These are phyloP conservation scores for Pipra filicauda DNA, from an alignment of 2,113 vertebrate species.

Conservation along the genomic window DNA sequence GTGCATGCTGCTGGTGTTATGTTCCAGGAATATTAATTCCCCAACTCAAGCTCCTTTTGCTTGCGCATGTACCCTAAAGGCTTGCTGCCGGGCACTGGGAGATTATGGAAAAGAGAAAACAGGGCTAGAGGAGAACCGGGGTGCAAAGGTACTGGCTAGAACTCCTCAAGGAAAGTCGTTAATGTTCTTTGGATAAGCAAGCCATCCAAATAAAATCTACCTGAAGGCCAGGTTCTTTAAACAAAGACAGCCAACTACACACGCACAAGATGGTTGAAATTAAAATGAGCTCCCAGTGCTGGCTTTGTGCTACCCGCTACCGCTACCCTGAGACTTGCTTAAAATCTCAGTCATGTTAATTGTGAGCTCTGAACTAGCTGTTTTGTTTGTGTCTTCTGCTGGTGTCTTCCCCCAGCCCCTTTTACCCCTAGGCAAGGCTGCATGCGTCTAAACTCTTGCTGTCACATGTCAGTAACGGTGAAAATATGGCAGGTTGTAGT, in stretches of 20 bases:
- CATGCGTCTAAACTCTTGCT: background rate
- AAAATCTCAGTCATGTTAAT: conserved; percentile 6
- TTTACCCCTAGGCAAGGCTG: background rate
- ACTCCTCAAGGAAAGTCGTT: conserved; percentile 56
- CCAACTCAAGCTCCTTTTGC: conserved; percentile 66
- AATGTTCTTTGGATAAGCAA: conserved; percentile 50
- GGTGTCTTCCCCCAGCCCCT: background rate
- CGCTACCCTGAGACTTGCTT: background rate
- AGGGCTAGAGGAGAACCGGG: conserved; percentile 17
- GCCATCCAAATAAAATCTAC: conserved; percentile 47
- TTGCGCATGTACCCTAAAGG: conserved; percentile 73
- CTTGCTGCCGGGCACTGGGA: conserved; percentile 62
- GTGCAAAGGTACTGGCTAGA: conserved; percentile 50
- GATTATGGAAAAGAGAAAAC: conserved; percentile 61
- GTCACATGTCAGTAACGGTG: background rate
- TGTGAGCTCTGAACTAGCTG: background rate
- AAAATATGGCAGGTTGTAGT: background rate
- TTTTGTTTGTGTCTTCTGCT: background rate
- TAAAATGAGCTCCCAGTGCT: conserved; percentile 42
- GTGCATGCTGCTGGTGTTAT: conserved; percentile 80
- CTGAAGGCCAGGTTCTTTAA: conserved; percentile 61
- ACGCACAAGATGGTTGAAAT: conserved; percentile 51
- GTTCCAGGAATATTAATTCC: conserved; percentile 85
- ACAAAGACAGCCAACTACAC: conserved; percentile 59
- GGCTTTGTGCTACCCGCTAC: background rate